Evolutionary conservation across 1,140 invertebrate species (phyloP).

Genomic region (Megalopta genalis): DNA sequence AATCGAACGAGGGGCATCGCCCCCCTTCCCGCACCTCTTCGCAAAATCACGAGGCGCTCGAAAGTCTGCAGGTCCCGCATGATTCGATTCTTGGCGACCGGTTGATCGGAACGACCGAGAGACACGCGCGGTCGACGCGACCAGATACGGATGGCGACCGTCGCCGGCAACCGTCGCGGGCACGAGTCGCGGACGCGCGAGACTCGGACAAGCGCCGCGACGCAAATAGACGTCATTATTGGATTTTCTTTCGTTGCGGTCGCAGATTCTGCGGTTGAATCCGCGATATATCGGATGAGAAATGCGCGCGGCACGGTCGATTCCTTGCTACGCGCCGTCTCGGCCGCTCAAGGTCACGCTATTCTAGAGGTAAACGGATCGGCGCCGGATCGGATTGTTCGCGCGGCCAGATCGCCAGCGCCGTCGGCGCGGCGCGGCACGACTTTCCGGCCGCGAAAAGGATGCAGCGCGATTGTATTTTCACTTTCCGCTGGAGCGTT

Average conservation of each 20-base stretch:
- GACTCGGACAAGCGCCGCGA: constrained; percentile 23
- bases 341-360: background rate
- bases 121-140: background rate
- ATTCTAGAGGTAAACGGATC: background rate
- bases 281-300: constrained; percentile 35
- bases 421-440: too few relatives aligned
- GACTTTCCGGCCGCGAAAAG: background rate
- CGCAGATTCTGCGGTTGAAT: constrained; percentile 29
- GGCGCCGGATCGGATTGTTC: background rate
- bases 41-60: background rate
- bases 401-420: background rate
- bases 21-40: background rate
- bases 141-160: background rate
- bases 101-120: too few relatives aligned
- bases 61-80: background rate
- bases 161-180: background rate
- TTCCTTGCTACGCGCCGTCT: background rate
- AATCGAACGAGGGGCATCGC: too few relatives aligned
- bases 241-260: constrained; percentile 57
- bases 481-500: too few relatives aligned
- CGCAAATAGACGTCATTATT: constrained; percentile 35
- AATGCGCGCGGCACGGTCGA: background rate
- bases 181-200: too few relatives aligned
- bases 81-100: background rate
- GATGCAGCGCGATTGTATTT: background rate